Evolutionary conservation across 2,797 vertebrate genomes (phyloP), one percentile per base, ranked within the genome.

Genomic region (Tokudaia muenninki): DNA sequence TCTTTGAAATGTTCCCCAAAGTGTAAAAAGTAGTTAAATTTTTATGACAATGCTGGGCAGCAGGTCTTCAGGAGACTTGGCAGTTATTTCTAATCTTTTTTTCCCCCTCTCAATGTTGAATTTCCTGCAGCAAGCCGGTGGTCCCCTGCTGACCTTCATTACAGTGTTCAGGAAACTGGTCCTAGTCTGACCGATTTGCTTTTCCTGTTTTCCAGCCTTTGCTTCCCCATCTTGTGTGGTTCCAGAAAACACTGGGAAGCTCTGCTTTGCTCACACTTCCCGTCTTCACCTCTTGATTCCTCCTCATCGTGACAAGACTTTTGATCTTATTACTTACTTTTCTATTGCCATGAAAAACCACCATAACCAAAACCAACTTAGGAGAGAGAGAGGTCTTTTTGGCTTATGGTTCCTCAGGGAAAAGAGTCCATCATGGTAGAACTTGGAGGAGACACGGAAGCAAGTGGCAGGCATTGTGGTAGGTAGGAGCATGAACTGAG

Each of bases 131-230:
- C 34, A 70, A 70, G 70, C 70, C 34, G 8, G 70, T 34, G 63
- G 44, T 44, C 29, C 52, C 82, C 79, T 2, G 6, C 52, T 47
- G 47, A 70, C 84, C 80, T 82, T 86, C 16, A 0, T 12, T 6
- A 90, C 92, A 75, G 1, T 26, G 65, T 72, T 89, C 59, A 29
- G 65, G 84, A 72, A 87, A 26, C 22, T 3, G 8, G 55, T 80
- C 70, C 63, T 57, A 57, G 70, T 87, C 91, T 52, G 52, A 17
- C 63, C 55, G 75, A 52, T 31, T 86, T 88, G 55, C 84, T 88
- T 90, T 92, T 86, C 91, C 81, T 77, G 34, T 55, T 81, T 94
- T n/a, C 91, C 65, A 83, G 84, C 0, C 12, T 77, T 84, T 80
- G 74, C 24, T 87, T 95, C 57, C 4, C 0, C 34, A 75, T 44